Conservation (phyloP, 2,113 vertebrate species). For the Riparia riparia region DNA sequence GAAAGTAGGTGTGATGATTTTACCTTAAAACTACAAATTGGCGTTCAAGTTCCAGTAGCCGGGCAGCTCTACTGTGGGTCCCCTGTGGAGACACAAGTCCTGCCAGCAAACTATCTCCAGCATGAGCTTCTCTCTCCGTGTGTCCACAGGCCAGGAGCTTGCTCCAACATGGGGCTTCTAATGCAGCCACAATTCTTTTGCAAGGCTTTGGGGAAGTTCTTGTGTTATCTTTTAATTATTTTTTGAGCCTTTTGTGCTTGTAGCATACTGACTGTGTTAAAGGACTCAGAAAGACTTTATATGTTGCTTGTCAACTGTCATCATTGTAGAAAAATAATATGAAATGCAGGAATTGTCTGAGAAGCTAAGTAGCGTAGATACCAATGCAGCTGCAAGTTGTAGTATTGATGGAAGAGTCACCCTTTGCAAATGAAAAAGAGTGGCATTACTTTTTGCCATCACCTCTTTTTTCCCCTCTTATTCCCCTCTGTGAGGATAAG, state of each 20-base stretch:
- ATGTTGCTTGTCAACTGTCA: neutral
- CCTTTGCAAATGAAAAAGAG: neutral
- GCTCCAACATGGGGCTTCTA: fast-evolving
- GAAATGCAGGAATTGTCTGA: neutral
- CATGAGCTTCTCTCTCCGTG: neutral
- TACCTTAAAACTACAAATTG: neutral
- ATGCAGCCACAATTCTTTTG: neutral
- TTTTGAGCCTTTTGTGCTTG: neutral
- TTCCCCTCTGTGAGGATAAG: neutral
- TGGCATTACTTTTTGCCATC: neutral
- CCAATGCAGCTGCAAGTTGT: neutral
- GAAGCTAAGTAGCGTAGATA: neutral
- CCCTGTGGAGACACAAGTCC: neutral
- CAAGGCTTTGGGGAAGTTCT: neutral
- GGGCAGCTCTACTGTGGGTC: neutral
- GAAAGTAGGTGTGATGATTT: neutral
- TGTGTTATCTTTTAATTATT: neutral
- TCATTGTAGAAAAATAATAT: neutral
- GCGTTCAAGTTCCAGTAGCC: neutral
- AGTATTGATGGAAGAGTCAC: neutral
- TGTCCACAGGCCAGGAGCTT: neutral
- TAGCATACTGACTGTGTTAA: neutral
- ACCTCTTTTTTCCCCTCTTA: neutral
- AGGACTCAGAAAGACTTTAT: neutral
- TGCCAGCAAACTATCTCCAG: neutral